These are phyloP conservation scores for Apus apus DNA, from an alignment of 2,113 vertebrate genomes.

Conservation along the genomic window DNA sequence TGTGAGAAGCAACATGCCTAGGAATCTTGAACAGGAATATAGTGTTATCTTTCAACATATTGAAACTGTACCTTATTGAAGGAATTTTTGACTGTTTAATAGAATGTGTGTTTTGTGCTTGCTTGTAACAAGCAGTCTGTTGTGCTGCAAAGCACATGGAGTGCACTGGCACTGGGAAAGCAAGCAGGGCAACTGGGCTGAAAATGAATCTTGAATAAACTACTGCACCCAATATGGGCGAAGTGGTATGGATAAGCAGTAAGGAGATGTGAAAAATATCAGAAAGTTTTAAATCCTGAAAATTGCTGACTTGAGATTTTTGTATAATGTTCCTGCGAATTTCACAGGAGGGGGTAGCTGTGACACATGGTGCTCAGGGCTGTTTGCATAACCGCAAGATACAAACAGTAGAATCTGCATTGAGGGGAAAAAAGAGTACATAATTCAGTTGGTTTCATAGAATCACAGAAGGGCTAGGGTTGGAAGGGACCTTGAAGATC, in stretches of 20 bases:
- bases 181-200: neutral
- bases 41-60: neutral
- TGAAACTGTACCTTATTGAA: neutral
- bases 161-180: neutral
- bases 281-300: neutral
- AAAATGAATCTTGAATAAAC: neutral
- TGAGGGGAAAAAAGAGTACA: neutral
- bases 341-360: neutral
- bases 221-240: accelerated
- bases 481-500: too few species aligned
- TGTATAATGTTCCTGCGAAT: neutral
- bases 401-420: neutral
- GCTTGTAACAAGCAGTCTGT: neutral
- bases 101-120: neutral
- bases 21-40: neutral
- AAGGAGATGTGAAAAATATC: neutral
- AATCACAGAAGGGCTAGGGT: too few species aligned
- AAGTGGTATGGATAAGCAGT: neutral
- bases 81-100: neutral
- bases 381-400: neutral
- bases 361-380: neutral
- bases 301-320: neutral
- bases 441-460: neutral
- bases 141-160: neutral
- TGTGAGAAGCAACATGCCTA: neutral